A percentile compares a stretch with the other conserved stretches of the same genome.
phyloP scores from a whole-genome alignment of 1,140 invertebrate species.

The Pectinophora gossypiella region DNA sequence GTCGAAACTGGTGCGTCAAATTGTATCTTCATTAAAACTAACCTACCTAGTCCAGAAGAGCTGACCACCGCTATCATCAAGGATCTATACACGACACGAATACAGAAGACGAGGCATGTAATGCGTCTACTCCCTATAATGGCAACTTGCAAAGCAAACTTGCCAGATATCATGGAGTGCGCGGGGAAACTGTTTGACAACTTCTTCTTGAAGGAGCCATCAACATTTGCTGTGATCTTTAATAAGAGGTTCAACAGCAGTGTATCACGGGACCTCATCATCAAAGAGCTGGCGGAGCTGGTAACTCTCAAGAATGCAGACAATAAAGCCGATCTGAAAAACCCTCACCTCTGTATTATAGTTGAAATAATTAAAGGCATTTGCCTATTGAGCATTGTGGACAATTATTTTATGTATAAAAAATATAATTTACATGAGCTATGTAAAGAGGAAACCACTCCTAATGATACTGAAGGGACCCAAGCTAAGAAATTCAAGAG shows the following conservation, averaged over 20 bases:
- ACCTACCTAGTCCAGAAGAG: conserved; percentile 82
- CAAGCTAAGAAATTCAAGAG: conserved; percentile 61
- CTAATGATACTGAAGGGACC: conserved; percentile 50
- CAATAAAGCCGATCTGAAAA: conserved; percentile 86
- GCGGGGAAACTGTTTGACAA: conserved; percentile 82
- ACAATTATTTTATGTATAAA: conserved; percentile 65
- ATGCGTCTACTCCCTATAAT: conserved; percentile 88
- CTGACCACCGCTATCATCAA: conserved; percentile 83
- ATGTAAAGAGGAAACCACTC: conserved; percentile 48
- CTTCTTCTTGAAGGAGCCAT: conserved; percentile 82
- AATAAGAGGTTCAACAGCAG: conserved; percentile 89
- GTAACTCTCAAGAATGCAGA: conserved; percentile 80
- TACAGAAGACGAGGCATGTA: conserved; percentile 83
- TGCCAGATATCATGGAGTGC: conserved; percentile 81
- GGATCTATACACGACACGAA: conserved; percentile 81
- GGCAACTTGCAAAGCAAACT: conserved; percentile 85
- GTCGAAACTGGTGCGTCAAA: conserved; percentile 88
- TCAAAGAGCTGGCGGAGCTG: conserved; percentile 82
- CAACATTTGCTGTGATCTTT: conserved; percentile 86
- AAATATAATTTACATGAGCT: conserved; percentile 67
- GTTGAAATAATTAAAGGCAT: conserved; percentile 84
- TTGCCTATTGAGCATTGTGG: conserved; percentile 59
- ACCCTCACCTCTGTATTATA: conserved; percentile 84
- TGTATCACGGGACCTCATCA: conserved; percentile 81
- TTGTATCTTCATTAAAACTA: conserved; percentile 89